Evolutionary conservation across 2,797 vertebrate genomes (phyloP).

Genomic region (Merluccius polli): DNA sequence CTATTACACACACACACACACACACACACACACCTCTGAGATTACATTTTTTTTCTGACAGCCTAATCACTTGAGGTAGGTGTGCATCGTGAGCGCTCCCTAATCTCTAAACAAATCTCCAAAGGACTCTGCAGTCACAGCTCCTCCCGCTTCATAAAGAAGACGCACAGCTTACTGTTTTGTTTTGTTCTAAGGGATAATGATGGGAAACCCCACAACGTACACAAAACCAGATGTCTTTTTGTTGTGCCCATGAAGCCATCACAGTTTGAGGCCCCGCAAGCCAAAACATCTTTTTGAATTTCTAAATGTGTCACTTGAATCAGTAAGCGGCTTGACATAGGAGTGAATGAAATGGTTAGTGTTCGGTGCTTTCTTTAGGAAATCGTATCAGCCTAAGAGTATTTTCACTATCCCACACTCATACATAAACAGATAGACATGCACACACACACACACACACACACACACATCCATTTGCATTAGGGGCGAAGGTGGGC

Average conservation of each 20-base stretch:
- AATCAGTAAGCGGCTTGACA: background rate
- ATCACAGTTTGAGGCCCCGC: slow-evolving; percentile 11
- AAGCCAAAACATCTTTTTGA: background rate
- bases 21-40: background rate
- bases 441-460: no score
- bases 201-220: slow-evolving; percentile 18
- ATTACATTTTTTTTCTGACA: background rate
- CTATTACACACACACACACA: background rate
- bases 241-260: slow-evolving; percentile 36
- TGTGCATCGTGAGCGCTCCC: slow-evolving; percentile 14
- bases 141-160: slow-evolving; percentile 11
- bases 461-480: no score
- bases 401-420: background rate
- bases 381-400: background rate
- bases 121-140: slow-evolving; percentile 1
- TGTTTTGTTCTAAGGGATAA: slow-evolving; percentile 11
- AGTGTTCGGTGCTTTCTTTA: background rate
- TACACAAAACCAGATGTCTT: slow-evolving; percentile 37
- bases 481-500: no score
- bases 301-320: background rate
- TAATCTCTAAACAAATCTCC: slow-evolving; percentile 11
- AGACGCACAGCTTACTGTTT: slow-evolving; percentile 13
- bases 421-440: background rate
- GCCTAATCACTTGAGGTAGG: slow-evolving; percentile 13
- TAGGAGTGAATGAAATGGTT: background rate